Base-by-base conservation (phyloP, 92 coral and sea anemone genomes). In the Actinostola sp. region DNA sequence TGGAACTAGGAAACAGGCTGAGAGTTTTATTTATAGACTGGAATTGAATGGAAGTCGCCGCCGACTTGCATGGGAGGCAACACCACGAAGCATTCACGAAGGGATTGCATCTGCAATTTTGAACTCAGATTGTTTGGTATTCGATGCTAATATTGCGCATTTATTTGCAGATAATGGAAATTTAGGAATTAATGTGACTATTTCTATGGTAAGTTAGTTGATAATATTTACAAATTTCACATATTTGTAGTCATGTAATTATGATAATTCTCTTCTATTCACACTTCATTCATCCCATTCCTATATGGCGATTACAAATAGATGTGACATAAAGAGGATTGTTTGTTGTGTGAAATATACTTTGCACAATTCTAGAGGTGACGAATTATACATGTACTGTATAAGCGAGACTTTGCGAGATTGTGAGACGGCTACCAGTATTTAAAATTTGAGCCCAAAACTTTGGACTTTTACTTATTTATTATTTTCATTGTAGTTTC, bases 71-170 rank as follows among this genome's bases (percentile, higher is more conserved):
- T 95, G 99, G 99, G 98, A 95, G 68, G 99, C 99, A 8, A 95
- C 99, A 1, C 99, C 99, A 30, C 77, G 99, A 27, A 95, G 99
- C 67, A 95, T 95, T 43, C 99, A 95, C 56, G 99, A 95, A 45
- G 99, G 99, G 41, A 95, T 95, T 68, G 92, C 99, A 3, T 87
- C 99, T n/a, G 99, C 99, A n/a, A 95, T 95, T 50, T 66, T 89
- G 55, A 95, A 95, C 73, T 92, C 97, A 52, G 99, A 95, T 43
- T 95, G 99, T 77, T 77, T 95, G 63, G 97, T 95, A 1, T 95
- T 95, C 67, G 99, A 95, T 75, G 89, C 99, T 10, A 95, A 88
- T 61, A 95, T 95, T 89, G 99, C 99, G n/a, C 99, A 95, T 35
- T 75, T 95, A 51, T 95, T 95, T 89, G 99, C 99, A 20, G 99